These are phyloP conservation scores for Polypterus bichir DNA, from an alignment of 2,113 vertebrate genomes.

Conservation along the genomic window DNA sequence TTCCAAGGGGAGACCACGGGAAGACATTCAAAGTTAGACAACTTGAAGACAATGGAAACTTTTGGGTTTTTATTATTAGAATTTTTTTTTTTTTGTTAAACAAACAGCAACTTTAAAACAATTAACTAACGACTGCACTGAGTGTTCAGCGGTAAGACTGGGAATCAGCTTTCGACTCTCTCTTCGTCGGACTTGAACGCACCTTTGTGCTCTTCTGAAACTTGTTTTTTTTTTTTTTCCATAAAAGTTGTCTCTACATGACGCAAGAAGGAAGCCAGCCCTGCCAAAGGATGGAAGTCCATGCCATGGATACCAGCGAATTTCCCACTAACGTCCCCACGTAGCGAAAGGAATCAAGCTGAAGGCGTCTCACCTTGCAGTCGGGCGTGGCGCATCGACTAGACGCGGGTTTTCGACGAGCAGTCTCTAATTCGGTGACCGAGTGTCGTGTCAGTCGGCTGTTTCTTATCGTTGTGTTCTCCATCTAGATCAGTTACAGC, in stretches of 20 bases:
- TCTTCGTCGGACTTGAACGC: constrained; percentile 41
- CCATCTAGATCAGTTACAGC: constrained; percentile 67
- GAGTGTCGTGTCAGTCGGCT: constrained; percentile 51
- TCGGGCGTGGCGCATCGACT: constrained; percentile 46
- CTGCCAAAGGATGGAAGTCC: constrained; percentile 93
- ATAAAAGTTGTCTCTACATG: constrained; percentile 61
- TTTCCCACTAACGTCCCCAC: constrained; percentile 51
- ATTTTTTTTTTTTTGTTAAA: too few species aligned
- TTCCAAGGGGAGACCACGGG: constrained; percentile 22
- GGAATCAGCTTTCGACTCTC: constrained; percentile 60
- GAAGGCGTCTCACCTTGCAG: constrained; percentile 50
- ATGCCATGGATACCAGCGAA: constrained; percentile 83
- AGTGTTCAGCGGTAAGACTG: constrained; percentile 62
- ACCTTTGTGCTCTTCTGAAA: constrained; percentile 36
- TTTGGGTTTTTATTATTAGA: too few species aligned
- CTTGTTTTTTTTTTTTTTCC: constrained; percentile 31
- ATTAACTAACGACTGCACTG: constrained; percentile 61
- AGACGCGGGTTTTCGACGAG: constrained; percentile 59
- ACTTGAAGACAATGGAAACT: too few species aligned
- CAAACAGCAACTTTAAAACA: constrained; percentile 15
- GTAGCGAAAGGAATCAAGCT: constrained; percentile 58
- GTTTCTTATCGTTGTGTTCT: constrained; percentile 62
- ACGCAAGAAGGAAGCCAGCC: constrained; percentile 76
- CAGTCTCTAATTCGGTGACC: constrained; percentile 56
- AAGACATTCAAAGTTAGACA: constrained; percentile 21